Base-by-base conservation (phyloP, 2,797 vertebrate genomes). In the Mycteria americana region DNA sequence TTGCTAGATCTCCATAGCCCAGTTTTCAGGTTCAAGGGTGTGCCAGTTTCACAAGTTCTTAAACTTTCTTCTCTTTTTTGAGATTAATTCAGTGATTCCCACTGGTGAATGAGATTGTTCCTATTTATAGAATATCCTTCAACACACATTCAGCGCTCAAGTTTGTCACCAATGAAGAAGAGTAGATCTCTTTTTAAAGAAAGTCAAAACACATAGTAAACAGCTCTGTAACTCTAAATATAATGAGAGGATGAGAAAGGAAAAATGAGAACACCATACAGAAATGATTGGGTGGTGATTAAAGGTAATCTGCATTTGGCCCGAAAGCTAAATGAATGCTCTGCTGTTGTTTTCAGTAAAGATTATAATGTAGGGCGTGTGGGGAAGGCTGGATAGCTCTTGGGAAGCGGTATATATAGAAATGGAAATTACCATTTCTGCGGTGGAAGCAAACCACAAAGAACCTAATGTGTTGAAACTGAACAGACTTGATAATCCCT, bases 91-190 rank as follows among this genome's bases (percentile, higher is more conserved):
- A 83, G 25, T 54, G 39, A 89, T 87, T 93, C 86, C 81, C 88
- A 70, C 57, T 62, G 88, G 74, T 94, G 59, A 67, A 64, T 31
- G 35, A 80, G 72, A 64, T 89, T 74, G 68, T 83, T 94, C 60
- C 68, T 93, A 54, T 95, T 97, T 91, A 59, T 68, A 80, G 81
- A 76, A 22, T 33, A 83, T 62, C 45, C 35, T 95, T 95, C 60
- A 83, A 37, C 30, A 87, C 24, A 27, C 3, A 11, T 79, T 92
- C 48, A 65, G 50, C 0, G 3, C 78, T 95, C 24, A 85, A 76
- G 67, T 95, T 97, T 88, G 68, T 94, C 78, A 72, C 57, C 57
- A 75, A 2, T 65, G 53, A 27, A 45, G 45, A 87, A 83, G 39
- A 80, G 48, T 57, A 67, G 21, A 43, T 81, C 18, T 77, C 25